Evolutionary conservation across 2,797 vertebrate species (phyloP), one percentile per base, ranked within the genome.

Genomic region (Telmatherina bonti): DNA sequence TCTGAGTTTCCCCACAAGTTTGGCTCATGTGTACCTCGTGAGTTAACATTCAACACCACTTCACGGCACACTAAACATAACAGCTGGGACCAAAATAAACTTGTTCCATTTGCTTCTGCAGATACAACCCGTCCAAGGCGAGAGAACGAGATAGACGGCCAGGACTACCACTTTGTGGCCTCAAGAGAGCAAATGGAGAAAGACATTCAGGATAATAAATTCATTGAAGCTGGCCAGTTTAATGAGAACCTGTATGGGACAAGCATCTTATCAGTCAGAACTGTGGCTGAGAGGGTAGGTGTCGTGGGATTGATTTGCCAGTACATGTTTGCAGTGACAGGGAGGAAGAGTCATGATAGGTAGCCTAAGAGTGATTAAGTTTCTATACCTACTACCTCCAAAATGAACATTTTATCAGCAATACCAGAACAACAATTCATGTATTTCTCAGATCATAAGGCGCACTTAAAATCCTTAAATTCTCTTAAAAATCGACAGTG

Each of bases 131-230:
- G 97, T 86, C 95, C 97, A 20, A 94, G 97, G 83, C 95, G 97
- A 45, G 98, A 99, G 68, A 96, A 96, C 0, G 98, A 99, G 88
- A 95, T 99, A 72, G 97, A 99, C 0, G 98, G 97, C 0, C 97
- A 99, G 85, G 98, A 99, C 87, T 99, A 99, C 79, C 97, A 99
- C 92, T 99, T 99, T 18, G 97, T 99, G 22, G 93, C 59, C 1
- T 99, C 98, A 4, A 94, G 97, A 29, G 97, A 99, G 66, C 97
- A 99, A 87, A 99, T 99, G 98, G 98, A 99, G 93, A 99, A 99
- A 63, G 98, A 99, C 84, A 99, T 99, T 89, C 98, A 99, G 92
- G 98, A 99, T 87, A 98, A 98, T 91, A 99, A 99, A 89, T 99
- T 99, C 85, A 99, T 99, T 4, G 98, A 99, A 88, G 98, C 97